Evolutionary conservation across 1,140 invertebrate species (phyloP), one percentile per base, ranked within the genome.

Genomic region (Caerostris darwini): DNA sequence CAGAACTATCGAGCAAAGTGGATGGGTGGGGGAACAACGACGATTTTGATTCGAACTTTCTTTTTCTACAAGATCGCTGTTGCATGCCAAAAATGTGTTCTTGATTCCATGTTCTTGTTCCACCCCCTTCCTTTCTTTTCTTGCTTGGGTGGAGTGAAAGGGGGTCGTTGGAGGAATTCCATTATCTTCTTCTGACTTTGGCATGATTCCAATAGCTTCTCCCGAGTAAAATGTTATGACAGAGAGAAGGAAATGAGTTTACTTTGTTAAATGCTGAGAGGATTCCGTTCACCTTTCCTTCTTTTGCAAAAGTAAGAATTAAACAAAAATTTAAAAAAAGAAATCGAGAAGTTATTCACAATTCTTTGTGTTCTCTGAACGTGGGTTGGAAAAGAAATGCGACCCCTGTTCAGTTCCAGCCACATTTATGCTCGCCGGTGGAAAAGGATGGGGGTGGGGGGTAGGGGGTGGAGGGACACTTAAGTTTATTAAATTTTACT

Each of bases 241-340:
- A 90, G 88, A 71, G n/a, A 4, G n/a, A 58, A 58, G 58, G 86
- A 64, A 88, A 88, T 88, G 59, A 88, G 59, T 88, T 88, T 61
- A 87, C 10, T 53, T 88, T 34, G 19, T 14, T 64, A 88, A 64
- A 64, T 12, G 56, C 10, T 7, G 54, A 57, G 56, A n/a, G 82
- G 14, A 8, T 57, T 85, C n/a, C n/a, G n/a, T n/a, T n/a, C n/a
- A n/a, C n/a, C n/a, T n/a, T n/a, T n/a, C n/a, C n/a, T n/a, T n/a
- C n/a, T n/a, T n/a, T n/a, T 50, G 50, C n/a, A 34, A n/a, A 77
- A 10, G 50, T 50, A 77, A 53, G 8, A 77, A 61, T 50, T 7
- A n/a, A n/a, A n/a, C n/a, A n/a, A n/a, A n/a, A n/a, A n/a, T n/a
- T n/a, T n/a, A n/a, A n/a, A n/a, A n/a, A n/a, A n/a, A n/a, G n/a